These are phyloP conservation scores for Diorhabda carinulata DNA, from an alignment of 1,140 invertebrate species.

Conservation along the genomic window DNA sequence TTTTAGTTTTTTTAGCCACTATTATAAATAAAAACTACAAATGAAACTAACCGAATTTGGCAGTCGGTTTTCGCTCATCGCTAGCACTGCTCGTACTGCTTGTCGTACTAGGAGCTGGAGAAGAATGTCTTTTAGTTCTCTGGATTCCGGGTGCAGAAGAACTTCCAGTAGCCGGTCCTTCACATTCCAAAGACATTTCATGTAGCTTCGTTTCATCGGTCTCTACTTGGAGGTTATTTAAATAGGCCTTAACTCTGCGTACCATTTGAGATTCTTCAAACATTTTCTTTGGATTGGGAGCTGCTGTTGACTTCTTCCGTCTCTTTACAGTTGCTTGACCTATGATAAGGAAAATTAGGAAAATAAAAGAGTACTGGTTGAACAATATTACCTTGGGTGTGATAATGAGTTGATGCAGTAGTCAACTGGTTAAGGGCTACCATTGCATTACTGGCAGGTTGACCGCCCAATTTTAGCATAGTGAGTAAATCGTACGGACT, in stretches of 20 bases:
- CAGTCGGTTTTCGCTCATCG: conserved; percentile 62
- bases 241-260: conserved; percentile 89
- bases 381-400: conserved; percentile 37
- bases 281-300: conserved; percentile 96
- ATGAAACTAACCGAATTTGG: conserved; percentile 61
- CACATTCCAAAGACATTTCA: conserved; percentile 85
- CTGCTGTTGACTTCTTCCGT: conserved; percentile 84
- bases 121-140: conserved; percentile 70
- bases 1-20: neutral
- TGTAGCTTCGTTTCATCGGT: conserved; percentile 89
- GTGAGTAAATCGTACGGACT: conserved; percentile 85
- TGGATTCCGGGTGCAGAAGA: conserved; percentile 47
- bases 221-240: conserved; percentile 87
- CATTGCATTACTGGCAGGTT: conserved; percentile 82
- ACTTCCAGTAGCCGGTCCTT: conserved; percentile 60
- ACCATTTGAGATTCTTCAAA: conserved; percentile 99
- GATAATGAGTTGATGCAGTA: conserved; percentile 54
- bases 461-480: conserved; percentile 79
- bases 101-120: conserved; percentile 84
- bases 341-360: conserved; percentile 17
- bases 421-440: conserved; percentile 84
- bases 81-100: conserved; percentile 86
- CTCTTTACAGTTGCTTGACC: conserved; percentile 83
- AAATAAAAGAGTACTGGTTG: too few species aligned
- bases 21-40: neutral